Percentiles rank a stretch among this genome's conserved stretches.
Evolutionary conservation across 2,797 vertebrate species (phyloP).

Genomic region (Pipistrellus kuhlii): DNA sequence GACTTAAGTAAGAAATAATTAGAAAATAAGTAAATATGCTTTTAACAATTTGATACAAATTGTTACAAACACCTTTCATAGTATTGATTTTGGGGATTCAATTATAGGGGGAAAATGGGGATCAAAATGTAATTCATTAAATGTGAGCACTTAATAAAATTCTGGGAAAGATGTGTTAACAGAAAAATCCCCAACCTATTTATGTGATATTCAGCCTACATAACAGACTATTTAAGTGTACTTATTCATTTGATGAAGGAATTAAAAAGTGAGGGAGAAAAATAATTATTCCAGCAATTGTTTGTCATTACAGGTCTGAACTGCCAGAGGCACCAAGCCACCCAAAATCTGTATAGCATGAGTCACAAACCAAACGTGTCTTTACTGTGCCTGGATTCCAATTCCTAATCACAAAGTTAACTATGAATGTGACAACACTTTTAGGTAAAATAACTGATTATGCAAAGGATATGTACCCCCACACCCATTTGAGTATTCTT

Average conservation of each 20-base stretch:
- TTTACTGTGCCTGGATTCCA: slow-evolving; percentile 56
- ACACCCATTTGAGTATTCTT: neutral
- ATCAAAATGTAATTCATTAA: slow-evolving; percentile 49
- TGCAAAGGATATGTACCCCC: neutral
- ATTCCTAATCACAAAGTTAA: slow-evolving; percentile 17
- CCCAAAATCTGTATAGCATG: slow-evolving; percentile 59
- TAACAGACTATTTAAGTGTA: slow-evolving; percentile 58
- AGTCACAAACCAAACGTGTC: slow-evolving; percentile 71
- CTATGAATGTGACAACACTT: neutral
- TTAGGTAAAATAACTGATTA: slow-evolving; percentile 46
- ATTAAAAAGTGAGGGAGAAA: slow-evolving; percentile 53
- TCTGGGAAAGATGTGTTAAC: slow-evolving; percentile 37
- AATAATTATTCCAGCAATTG: slow-evolving; percentile 70
- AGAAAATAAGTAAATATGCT: neutral
- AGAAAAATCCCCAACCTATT: neutral
- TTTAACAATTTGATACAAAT: neutral
- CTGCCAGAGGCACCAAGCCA: slow-evolving; percentile 75
- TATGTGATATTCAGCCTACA: neutral
- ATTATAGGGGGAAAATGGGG: neutral
- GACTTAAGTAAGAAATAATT: slow-evolving; percentile 52
- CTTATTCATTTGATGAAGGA: slow-evolving; percentile 64
- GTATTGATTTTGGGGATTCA: neutral
- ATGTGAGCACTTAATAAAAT: slow-evolving; percentile 10
- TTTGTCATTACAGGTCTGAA: slow-evolving; percentile 77
- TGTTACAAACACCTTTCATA: neutral